Evolutionary conservation across 2,113 vertebrate species (phyloP).

Genomic region (Nibea coibor): DNA sequence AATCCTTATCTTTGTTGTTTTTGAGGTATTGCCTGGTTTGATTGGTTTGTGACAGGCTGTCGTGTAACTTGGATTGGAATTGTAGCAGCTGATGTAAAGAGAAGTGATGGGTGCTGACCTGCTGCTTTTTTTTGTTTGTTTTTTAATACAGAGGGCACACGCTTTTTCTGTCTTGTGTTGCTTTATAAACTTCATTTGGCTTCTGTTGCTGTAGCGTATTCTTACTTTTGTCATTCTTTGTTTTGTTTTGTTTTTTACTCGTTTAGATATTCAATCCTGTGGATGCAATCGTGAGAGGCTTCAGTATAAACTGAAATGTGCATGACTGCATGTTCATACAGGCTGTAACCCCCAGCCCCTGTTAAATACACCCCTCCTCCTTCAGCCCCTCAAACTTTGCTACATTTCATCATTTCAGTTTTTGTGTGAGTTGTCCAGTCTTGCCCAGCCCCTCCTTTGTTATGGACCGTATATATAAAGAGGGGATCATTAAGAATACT

Average conservation of each 20-base stretch:
- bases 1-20: slow-evolving; percentile 24
- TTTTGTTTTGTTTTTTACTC: slow-evolving; percentile 44
- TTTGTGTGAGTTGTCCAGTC: slow-evolving; percentile 62
- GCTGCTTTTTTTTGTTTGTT: slow-evolving; percentile 12
- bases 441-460: slow-evolving; percentile 52
- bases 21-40: slow-evolving; percentile 45
- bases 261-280: slow-evolving; percentile 69
- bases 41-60: slow-evolving; percentile 40
- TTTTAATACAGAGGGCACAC: slow-evolving; percentile 28
- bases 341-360: slow-evolving; percentile 17
- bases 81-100: slow-evolving; percentile 39
- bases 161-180: slow-evolving; percentile 30
- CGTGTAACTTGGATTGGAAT: slow-evolving; percentile 35
- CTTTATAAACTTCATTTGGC: slow-evolving; percentile 41
- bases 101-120: slow-evolving; percentile 36
- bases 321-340: slow-evolving; percentile 83
- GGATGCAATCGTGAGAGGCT: slow-evolving; percentile 72
- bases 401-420: slow-evolving; percentile 63
- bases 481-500: slow-evolving; percentile 77
- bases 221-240: slow-evolving; percentile 1
- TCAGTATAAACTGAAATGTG: slow-evolving; percentile 74
- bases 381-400: not conserved
- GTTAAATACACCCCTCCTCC: slow-evolving; percentile 25
- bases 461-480: slow-evolving; percentile 67
- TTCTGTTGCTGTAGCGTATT: slow-evolving; percentile 45